These are phyloP conservation scores for Lissonota sp. DNA, from an alignment of 2,888 invertebrate genomes.

Conservation along the genomic window DNA sequence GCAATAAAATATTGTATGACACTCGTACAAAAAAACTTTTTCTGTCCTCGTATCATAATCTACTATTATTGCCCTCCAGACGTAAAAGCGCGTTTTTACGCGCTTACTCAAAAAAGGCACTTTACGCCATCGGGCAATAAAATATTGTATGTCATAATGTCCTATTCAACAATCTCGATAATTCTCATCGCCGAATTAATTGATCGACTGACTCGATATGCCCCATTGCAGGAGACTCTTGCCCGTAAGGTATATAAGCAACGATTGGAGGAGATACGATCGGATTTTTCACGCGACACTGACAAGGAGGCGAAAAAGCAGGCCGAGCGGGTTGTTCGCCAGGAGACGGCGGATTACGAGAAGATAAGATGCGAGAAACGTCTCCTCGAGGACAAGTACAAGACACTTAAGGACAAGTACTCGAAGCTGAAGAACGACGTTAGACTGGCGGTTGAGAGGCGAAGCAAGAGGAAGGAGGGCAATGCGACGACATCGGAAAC, in stretches of 20 bases:
- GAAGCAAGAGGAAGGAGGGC: slow-evolving; percentile 86
- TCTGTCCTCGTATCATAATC: too few relatives aligned
- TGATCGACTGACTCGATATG: neutral
- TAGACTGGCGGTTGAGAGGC: slow-evolving; percentile 90
- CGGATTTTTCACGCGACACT: slow-evolving; percentile 86
- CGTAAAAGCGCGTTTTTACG: too few relatives aligned
- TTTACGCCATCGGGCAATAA: too few relatives aligned
- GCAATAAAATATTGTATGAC: too few relatives aligned
- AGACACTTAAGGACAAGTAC: slow-evolving; percentile 92
- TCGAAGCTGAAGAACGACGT: slow-evolving; percentile 92
- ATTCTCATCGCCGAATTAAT: too few relatives aligned
- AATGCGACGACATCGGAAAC: slow-evolving; percentile 91
- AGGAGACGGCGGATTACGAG: slow-evolving; percentile 85
- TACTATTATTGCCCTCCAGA: too few relatives aligned
- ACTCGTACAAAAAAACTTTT: too few relatives aligned
- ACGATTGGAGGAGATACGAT: slow-evolving; percentile 87
- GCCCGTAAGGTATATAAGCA: slow-evolving; percentile 89
- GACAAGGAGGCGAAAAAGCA: slow-evolving; percentile 84
- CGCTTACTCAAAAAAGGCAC: too few relatives aligned
- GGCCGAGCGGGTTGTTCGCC: slow-evolving; percentile 74
- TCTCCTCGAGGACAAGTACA: slow-evolving; percentile 91
- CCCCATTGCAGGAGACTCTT: slow-evolving; percentile 86
- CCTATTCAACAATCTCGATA: too few relatives aligned
- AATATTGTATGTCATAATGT: too few relatives aligned
- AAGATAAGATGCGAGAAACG: slow-evolving; percentile 89